phyloP scores from a whole-genome alignment of 2,888 invertebrate species.

The Drosophila gaucha region DNA sequence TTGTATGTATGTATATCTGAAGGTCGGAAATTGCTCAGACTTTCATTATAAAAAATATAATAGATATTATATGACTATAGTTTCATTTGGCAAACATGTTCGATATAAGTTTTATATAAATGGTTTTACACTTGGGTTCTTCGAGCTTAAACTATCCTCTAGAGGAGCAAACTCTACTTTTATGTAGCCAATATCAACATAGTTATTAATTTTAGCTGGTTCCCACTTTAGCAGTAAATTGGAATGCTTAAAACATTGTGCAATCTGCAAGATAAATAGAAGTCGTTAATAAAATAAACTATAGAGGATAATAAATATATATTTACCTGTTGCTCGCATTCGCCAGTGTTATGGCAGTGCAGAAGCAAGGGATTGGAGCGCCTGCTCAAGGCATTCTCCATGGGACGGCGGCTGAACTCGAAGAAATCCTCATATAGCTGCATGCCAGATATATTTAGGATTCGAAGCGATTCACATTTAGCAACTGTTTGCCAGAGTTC shows the following conservation, averaged over 20 bases:
- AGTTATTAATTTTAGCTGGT: background rate
- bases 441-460: conserved; percentile 24
- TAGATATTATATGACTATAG: too few relatives aligned
- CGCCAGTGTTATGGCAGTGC: conserved; percentile 7
- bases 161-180: conserved; percentile 2
- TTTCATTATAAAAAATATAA: too few relatives aligned
- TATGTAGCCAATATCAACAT: background rate
- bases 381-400: conserved; percentile 3
- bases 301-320: too few relatives aligned
- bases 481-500: conserved; percentile 33
- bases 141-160: background rate
- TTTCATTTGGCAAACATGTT: too few relatives aligned
- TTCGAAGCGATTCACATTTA: conserved; percentile 1
- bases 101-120: too few relatives aligned
- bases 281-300: too few relatives aligned
- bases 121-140: too few relatives aligned
- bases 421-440: conserved; percentile 16
- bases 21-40: too few relatives aligned
- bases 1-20: too few relatives aligned
- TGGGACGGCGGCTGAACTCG: background rate
- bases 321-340: conserved; percentile 4
- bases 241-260: conserved; percentile 16
- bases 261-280: conserved; percentile 16
- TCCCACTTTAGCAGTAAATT: background rate
- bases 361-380: conserved; percentile 16